Base-by-base conservation (phyloP, 2,113 vertebrate genomes). In the Tetrao urogallus region DNA sequence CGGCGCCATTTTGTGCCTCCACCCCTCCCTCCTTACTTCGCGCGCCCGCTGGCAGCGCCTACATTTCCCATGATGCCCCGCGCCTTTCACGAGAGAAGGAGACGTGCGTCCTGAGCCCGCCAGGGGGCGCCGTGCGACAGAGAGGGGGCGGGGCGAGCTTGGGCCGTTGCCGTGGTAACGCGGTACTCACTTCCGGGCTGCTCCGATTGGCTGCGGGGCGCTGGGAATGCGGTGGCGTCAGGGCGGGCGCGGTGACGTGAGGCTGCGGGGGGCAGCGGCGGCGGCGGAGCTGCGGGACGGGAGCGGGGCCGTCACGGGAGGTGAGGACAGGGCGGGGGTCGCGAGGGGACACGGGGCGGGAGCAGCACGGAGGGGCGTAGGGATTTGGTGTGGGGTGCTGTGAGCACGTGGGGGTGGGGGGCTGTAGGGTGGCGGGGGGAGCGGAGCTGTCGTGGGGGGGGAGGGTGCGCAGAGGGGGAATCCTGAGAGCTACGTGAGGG, bases 141-240 rank as follows among this genome's bases (percentile, higher is more conserved):
- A 13, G 13, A 43, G 6, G 63, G 13, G 25, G 30, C 21, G 32
- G 50, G 17, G 75, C 57, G 81, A 72, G 88, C 65, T 83, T 32
- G 57, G 57, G 28, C 67, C 48, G 86, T 92, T 89, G 86, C 86
- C 80, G 36, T 69, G 90, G 89, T 80, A 63, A 87, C 5, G 57
- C 38, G 32, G 45, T 4, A 16, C 18, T 11, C 58, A n/a, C 42
- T 6, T 27, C 42, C 50, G 28, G 85, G 54, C 52, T 25, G 61
- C 52, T 30, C 12, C 11, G 54, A 89, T 89, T 89, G 86, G 86
- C 54, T 82, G 86, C 25, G 42, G 24, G 20, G 52, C 6, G 50
- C 25, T 4, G 61, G 77, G 76, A 22, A 11, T 50, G 86, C 13
- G 86, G 86, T 88, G 86, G 77, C 77, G 69, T 81, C 77, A 88